These are phyloP conservation scores for Lepus timidus DNA, from an alignment of 2,113 vertebrate species.

Conservation along the genomic window DNA sequence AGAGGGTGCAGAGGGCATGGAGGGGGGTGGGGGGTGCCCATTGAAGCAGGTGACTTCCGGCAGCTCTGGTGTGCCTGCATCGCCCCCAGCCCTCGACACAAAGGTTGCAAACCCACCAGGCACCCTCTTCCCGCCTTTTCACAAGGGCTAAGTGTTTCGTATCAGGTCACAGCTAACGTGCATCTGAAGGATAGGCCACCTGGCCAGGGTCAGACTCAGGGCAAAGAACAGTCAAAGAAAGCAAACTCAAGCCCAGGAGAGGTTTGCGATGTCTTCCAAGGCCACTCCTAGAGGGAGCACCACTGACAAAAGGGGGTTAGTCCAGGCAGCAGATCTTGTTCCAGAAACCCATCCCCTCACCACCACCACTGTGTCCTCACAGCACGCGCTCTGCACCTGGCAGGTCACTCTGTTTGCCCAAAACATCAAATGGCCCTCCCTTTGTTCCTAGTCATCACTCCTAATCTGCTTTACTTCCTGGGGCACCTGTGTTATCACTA, in stretches of 20 bases:
- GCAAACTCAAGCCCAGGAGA: neutral
- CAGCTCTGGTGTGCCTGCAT: neutral
- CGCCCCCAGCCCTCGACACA: no score
- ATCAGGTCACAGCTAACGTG: neutral
- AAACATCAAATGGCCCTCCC: conserved; percentile 51
- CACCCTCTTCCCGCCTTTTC: neutral
- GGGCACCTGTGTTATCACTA: conserved; percentile 29
- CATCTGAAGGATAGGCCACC: neutral
- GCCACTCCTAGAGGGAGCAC: neutral
- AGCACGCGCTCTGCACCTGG: neutral
- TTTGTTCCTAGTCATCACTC: conserved; percentile 18
- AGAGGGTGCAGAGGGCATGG: neutral
- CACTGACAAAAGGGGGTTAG: conserved; percentile 31
- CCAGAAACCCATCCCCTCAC: neutral
- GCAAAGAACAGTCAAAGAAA: neutral
- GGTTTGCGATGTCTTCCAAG: conserved; percentile 59
- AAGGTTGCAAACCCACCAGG: neutral
- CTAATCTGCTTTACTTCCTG: conserved; percentile 44
- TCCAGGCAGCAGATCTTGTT: neutral
- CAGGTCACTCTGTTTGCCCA: conserved; percentile 54
- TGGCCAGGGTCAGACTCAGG: neutral
- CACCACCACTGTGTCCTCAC: neutral
- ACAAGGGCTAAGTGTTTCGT: neutral
- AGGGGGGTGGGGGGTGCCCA: no score
- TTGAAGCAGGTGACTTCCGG: neutral